A percentile compares a stretch with the other conserved stretches of the same genome.
phyloP scores from a whole-genome alignment of 2,113 vertebrate species.

The Lampris megalopsis region DNA sequence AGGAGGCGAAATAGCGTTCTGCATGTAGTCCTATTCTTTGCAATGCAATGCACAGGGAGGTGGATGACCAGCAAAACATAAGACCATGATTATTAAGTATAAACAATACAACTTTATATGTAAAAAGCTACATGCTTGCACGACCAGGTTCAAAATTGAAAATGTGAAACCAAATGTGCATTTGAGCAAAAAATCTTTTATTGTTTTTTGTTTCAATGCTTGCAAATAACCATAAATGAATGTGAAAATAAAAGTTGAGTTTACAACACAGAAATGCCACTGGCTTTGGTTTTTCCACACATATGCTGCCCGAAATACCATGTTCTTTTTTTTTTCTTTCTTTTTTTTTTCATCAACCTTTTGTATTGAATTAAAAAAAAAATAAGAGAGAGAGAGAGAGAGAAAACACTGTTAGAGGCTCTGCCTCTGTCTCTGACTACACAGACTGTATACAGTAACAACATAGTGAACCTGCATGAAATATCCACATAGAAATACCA shows the following conservation, averaged over 20 bases:
- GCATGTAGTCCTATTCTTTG: slow-evolving; percentile 10
- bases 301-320: slow-evolving; percentile 87
- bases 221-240: slow-evolving; percentile 79
- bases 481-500: slow-evolving; percentile 83
- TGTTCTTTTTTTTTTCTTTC: slow-evolving; percentile 43
- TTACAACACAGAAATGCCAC: slow-evolving; percentile 83
- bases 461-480: slow-evolving; percentile 85
- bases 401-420: slow-evolving; percentile 85
- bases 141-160: slow-evolving; percentile 57
- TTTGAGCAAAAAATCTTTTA: slow-evolving; percentile 81
- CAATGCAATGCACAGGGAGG: slow-evolving; percentile 41
- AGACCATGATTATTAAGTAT: not conserved
- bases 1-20: not conserved
- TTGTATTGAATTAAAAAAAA: slow-evolving; percentile 74
- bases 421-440: slow-evolving; percentile 88
- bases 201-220: slow-evolving; percentile 79
- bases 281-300: slow-evolving; percentile 86
- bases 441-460: slow-evolving; percentile 91
- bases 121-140: slow-evolving; percentile 22
- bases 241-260: slow-evolving; percentile 78
- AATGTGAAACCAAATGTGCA: slow-evolving; percentile 76
- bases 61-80: slow-evolving; percentile 20
- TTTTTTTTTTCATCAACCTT: slow-evolving; percentile 69
- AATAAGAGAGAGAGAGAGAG: slow-evolving; percentile 49
- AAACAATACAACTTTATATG: slow-evolving; percentile 15